Base-by-base conservation (phyloP, 2,797 vertebrate species). In the Tympanoctomys barrerae region DNA sequence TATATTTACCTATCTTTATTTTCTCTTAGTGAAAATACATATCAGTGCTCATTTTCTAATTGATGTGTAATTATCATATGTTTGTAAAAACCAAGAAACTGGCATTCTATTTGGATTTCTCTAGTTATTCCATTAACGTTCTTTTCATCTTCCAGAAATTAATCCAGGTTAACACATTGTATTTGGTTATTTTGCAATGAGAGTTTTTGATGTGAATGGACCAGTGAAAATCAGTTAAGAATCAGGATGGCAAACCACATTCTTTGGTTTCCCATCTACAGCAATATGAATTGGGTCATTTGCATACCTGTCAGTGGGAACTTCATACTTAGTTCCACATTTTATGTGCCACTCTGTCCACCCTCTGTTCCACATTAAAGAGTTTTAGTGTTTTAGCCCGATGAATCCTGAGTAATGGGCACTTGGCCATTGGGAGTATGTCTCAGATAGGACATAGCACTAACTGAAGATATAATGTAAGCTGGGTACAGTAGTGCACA, bases 21-120 rank as follows among this genome's bases (percentile, higher is more conserved):
- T 42, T 36, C 26, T 78, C 16, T 49, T 22, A 77, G 26, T 82
- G 70, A 79, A 87, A 78, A 7, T 36, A 36, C 39, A 24, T 78
- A 52, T 84, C 54, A 88, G 83, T 88, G 62, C 36, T 70, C 4
- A 57, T 64, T 88, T 91, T 83, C 54, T 88, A 71, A 19, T 79
- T 78, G 3, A 26, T 77, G 85, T 89, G 52, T 28, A 79, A 54
- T 79, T 49, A 52, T 52, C 31, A 79, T 54, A 68, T 5, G 52
- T 81, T 75, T 77, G 39, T 90, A 13, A 90, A 42, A 93, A 66
- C 46, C 46, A 52, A 83, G 52, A 88, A 95, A 71, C 28, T 78
- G n/a, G 36, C 26, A 71, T 71, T 68, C 28, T 14, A 59, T 75
- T 54, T 54, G 11, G 52, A 16, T 54, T 33, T 66, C 28, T 33